phyloP scores from a whole-genome alignment of 2,797 vertebrate species.

The Psittacula derbiana region DNA sequence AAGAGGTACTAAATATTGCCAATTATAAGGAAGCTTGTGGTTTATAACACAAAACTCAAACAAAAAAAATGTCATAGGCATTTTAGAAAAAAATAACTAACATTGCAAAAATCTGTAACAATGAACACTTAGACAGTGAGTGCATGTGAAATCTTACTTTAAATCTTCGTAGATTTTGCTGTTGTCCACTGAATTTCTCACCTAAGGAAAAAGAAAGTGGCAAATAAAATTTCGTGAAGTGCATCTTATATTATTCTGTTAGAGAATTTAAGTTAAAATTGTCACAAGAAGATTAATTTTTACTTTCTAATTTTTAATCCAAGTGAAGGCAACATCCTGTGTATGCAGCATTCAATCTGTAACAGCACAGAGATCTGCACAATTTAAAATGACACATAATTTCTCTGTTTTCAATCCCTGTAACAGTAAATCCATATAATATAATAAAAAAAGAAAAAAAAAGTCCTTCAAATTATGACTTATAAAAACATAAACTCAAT shows the following conservation, averaged over 20 bases:
- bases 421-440: neutral
- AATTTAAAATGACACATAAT: neutral
- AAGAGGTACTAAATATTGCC: neutral
- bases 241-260: neutral
- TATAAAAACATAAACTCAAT: neutral
- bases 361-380: neutral
- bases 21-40: neutral
- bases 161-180: conserved; percentile 56
- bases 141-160: conserved; percentile 68
- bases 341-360: neutral
- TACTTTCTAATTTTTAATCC: neutral
- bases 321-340: neutral
- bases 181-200: conserved; percentile 52
- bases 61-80: neutral
- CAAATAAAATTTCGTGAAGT: conserved; percentile 26
- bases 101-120: neutral
- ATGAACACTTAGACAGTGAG: neutral
- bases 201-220: conserved; percentile 49
- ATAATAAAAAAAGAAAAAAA: neutral
- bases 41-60: neutral
- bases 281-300: neutral
- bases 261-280: neutral
- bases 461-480: neutral
- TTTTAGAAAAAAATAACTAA: neutral
- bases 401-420: neutral